Evolutionary conservation across 2,888 invertebrate species (phyloP), one percentile per base, ranked within the genome.

Genomic region (Choristoneura rosaceana): DNA sequence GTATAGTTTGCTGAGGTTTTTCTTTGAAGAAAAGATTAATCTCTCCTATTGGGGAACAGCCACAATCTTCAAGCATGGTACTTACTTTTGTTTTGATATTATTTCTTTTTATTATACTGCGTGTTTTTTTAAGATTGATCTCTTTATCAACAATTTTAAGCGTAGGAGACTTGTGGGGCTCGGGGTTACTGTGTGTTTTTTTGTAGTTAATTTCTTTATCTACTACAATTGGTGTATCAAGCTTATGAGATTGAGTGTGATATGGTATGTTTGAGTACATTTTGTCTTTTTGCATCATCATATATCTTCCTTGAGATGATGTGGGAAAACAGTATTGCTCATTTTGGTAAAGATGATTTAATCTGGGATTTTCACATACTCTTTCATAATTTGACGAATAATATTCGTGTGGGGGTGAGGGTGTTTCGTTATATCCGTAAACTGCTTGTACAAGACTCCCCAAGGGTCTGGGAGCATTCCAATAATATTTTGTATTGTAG

Each of bases 311-410:
- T 80, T 85, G 82, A 2, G 90, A 86, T 3, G 85, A 81, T 50
- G 82, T 88, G 0, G 87, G 87, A 80, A 83, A 88, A 69, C 84
- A 86, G 69, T 76, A 76, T 3, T 76, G 71, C 59, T 83, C 75
- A 55, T 76, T 80, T 58, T 76, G 69, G 75, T 77, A 81, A 14
- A 73, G 58, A 45, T 73, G 7, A 33, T n/a, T 47, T 47, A 33
- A 12, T 2, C 15, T 15, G 2, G 50, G 15, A 3, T n/a, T 12
- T 1, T 34, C 50, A 4, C 0, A n/a, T 34, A 0, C 12, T 34
- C 10, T 12, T 34, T n/a, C 34, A 15, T 34, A 34, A 14, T 50
- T 34, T 33, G n/a, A 17, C 4, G 43, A 25, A n/a, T 47, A 7
- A n/a, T n/a, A 25, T 25, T 55, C 25, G 0, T 55, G 17, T 12